phyloP scores from a whole-genome alignment of 2,113 vertebrate genomes.

The human region DNA sequence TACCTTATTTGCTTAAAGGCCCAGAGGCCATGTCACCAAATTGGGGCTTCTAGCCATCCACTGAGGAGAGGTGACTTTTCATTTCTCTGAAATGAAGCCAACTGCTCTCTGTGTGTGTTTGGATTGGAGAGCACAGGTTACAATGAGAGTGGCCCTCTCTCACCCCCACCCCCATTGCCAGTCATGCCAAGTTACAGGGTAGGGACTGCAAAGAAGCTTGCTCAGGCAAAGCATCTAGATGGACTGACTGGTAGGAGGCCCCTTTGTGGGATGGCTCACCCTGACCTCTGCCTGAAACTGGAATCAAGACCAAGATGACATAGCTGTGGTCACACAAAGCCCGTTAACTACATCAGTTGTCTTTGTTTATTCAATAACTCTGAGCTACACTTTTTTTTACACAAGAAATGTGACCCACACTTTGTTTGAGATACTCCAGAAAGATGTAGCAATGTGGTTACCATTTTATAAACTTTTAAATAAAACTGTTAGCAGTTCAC shows the following conservation, averaged over 20 bases:
- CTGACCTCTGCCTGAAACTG: conserved; percentile 30
- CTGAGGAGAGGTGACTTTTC: background rate
- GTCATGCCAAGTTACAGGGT: background rate
- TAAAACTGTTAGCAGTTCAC: conserved; percentile 61
- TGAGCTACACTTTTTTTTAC: conserved; percentile 27
- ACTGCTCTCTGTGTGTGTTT: background rate
- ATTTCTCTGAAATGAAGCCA: background rate
- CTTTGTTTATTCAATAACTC: conserved; percentile 65
- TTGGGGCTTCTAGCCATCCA: background rate
- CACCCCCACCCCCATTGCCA: background rate
- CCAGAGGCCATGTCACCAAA: background rate
- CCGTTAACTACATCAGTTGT: conserved; percentile 29
- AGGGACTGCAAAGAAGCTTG: background rate
- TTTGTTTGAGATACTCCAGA: conserved; percentile 68
- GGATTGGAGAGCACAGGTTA: background rate
- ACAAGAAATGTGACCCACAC: conserved; percentile 64
- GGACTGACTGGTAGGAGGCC: background rate
- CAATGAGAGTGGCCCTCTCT: background rate
- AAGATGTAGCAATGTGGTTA: conserved; percentile 63
- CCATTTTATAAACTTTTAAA: conserved; percentile 66
- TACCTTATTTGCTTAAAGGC: background rate
- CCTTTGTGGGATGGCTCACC: background rate
- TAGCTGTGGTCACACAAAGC: conserved; percentile 39
- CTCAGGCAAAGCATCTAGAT: background rate
- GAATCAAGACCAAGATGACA: conserved; percentile 11